Conservation (phyloP, 2,113 vertebrate genomes). For the Chlamydotis undulata region DNA sequence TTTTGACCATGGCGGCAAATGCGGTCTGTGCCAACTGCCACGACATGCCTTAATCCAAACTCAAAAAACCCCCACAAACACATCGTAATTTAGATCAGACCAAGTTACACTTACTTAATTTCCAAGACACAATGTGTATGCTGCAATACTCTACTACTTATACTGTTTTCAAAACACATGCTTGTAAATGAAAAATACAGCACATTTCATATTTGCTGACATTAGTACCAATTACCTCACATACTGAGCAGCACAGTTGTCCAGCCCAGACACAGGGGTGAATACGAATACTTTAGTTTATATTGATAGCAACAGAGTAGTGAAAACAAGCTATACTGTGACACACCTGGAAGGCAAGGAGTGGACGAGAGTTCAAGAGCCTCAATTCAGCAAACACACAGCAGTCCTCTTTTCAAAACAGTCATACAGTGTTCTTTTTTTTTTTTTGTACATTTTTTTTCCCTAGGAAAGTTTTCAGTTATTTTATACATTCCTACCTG, state of each 20-base stretch:
- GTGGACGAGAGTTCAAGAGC: not conserved
- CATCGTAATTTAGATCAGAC: not conserved
- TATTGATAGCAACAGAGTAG: not conserved
- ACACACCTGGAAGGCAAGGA: not conserved
- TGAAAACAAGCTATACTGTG: not conserved
- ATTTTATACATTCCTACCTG: slow-evolving; percentile 78
- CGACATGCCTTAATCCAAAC: not conserved
- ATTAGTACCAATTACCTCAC: not conserved
- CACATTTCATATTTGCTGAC: not conserved
- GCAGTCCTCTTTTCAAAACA: not conserved
- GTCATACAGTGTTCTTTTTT: too few species aligned
- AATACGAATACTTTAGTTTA: not conserved
- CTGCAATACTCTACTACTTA: not conserved
- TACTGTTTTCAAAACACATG: not conserved
- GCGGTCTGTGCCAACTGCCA: not conserved
- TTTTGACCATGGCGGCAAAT: not conserved
- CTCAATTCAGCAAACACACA: not conserved
- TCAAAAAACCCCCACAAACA: not conserved
- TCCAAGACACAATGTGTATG: not conserved
- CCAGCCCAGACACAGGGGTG: not conserved
- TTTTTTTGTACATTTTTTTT: not conserved
- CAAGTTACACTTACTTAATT: not conserved
- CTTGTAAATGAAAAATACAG: not conserved
- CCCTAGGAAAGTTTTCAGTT: not conserved
- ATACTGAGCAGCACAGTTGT: not conserved